Conservation (phyloP, 2,888 invertebrate genomes). For the Cenopis cana region DNA sequence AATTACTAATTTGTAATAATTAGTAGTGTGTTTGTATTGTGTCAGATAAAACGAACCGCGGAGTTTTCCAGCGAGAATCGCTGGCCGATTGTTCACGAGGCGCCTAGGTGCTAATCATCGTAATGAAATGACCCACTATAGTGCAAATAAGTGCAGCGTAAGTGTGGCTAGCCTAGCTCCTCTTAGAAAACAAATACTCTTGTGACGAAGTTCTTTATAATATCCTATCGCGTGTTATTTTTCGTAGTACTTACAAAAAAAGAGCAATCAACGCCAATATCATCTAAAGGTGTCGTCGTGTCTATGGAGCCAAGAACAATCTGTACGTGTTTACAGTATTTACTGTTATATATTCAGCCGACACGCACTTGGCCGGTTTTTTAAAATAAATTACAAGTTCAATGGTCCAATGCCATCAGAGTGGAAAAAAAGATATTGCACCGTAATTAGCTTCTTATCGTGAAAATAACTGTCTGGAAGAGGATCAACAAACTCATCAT, state of each 20-base stretch:
- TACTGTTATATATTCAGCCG: no score
- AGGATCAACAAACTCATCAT: slow-evolving; percentile 42
- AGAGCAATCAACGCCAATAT: no score
- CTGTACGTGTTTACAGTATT: no score
- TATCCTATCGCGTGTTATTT: no score
- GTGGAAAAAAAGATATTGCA: slow-evolving; percentile 5
- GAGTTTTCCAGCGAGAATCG: slow-evolving; percentile 25
- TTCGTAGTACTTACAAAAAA: background rate
- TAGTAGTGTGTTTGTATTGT: slow-evolving; percentile 1
- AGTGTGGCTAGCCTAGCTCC: background rate
- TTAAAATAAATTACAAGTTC: no score
- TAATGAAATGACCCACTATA: slow-evolving; percentile 21
- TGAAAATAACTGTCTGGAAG: slow-evolving; percentile 13
- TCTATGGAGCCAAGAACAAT: no score
- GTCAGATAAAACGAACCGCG: slow-evolving; percentile 12
- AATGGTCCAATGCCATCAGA: background rate
- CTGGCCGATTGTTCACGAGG: slow-evolving; percentile 7
- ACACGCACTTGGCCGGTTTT: no score
- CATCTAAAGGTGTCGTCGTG: no score
- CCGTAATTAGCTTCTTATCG: slow-evolving; percentile 26
- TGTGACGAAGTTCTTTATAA: background rate
- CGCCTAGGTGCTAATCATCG: slow-evolving; percentile 18
- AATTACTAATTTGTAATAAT: background rate
- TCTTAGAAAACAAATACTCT: background rate
- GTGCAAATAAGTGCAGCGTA: slow-evolving; percentile 10